Percentiles rank a stretch among this genome's conserved stretches.
Evolutionary conservation across 2,797 vertebrate genomes (phyloP).

Genomic region (Pitangus sulphuratus): DNA sequence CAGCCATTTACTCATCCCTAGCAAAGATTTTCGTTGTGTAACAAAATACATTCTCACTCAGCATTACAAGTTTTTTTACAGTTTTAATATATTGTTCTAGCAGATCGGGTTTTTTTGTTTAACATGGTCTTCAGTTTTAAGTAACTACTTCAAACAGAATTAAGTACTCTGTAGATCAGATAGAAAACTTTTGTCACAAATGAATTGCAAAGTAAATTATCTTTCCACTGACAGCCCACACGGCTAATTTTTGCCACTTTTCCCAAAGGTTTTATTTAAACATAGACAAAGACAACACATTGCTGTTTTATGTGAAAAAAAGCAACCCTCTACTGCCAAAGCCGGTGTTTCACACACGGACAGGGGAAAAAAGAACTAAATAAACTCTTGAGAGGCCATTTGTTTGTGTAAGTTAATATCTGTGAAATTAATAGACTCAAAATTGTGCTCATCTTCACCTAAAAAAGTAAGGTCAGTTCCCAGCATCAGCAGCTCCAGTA

Average conservation of each 20-base stretch:
- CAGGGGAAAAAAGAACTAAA: not conserved
- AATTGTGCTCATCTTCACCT: not conserved
- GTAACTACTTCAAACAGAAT: constrained; percentile 5
- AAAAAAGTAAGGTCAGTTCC: not conserved
- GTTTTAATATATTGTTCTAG: not conserved
- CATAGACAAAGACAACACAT: not conserved
- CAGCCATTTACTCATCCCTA: not conserved
- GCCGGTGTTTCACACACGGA: not conserved
- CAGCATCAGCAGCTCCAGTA: not conserved
- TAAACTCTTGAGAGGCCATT: not conserved
- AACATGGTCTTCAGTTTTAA: not conserved
- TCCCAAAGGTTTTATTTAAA: constrained; percentile 26
- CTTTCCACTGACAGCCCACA: not conserved
- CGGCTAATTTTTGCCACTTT: not conserved
- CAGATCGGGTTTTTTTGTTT: not conserved
- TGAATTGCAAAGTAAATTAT: not conserved
- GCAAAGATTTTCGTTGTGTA: not conserved
- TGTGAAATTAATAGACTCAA: not conserved
- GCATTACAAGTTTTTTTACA: not conserved
- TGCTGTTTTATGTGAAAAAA: not conserved
- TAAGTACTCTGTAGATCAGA: not conserved
- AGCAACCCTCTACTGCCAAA: not conserved
- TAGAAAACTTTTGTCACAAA: not conserved
- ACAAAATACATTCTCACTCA: not conserved
- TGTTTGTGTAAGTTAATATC: constrained; percentile 2